These are phyloP conservation scores for Antheraea assamensis DNA, from an alignment of 2,888 invertebrate species.

Conservation along the genomic window DNA sequence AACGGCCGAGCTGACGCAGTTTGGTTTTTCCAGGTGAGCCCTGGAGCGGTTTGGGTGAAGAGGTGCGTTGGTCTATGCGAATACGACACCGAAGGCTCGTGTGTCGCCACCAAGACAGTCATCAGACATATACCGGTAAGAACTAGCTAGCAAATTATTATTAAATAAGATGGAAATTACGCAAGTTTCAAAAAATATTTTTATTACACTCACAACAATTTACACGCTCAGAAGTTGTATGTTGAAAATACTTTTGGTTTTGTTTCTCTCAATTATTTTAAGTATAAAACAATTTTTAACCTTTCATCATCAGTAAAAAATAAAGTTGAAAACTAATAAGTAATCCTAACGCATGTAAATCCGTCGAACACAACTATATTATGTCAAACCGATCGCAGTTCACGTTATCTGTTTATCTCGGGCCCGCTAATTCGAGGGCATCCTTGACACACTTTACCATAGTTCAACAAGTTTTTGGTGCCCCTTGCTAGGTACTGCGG, in stretches of 20 bases:
- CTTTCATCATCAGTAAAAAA: neutral
- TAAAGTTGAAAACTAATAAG: neutral
- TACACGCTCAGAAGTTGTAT: no score
- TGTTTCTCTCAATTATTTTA: no score
- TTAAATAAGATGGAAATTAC: neutral
- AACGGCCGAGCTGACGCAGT: conserved; percentile 12
- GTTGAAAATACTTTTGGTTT: no score
- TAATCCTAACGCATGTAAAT: neutral
- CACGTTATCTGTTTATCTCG: conserved; percentile 52
- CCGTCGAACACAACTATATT: neutral
- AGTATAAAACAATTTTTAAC: no score
- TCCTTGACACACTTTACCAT: conserved; percentile 67
- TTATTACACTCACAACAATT: no score
- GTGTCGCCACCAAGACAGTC: conserved; percentile 55
- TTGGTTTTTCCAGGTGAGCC: conserved; percentile 67
- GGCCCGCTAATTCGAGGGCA: conserved; percentile 46
- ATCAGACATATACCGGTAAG: conserved; percentile 68
- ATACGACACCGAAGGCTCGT: conserved; percentile 58
- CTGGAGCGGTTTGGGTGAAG: conserved; percentile 73
- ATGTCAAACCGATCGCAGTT: conserved; percentile 23
- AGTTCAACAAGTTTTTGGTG: conserved; percentile 20
- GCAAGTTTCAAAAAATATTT: neutral
- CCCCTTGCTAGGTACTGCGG: conserved; percentile 19
- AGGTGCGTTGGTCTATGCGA: conserved; percentile 73
- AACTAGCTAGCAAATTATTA: conserved; percentile 21